phyloP scores from a whole-genome alignment of 2,797 vertebrate genomes.

The Squalus acanthias region DNA sequence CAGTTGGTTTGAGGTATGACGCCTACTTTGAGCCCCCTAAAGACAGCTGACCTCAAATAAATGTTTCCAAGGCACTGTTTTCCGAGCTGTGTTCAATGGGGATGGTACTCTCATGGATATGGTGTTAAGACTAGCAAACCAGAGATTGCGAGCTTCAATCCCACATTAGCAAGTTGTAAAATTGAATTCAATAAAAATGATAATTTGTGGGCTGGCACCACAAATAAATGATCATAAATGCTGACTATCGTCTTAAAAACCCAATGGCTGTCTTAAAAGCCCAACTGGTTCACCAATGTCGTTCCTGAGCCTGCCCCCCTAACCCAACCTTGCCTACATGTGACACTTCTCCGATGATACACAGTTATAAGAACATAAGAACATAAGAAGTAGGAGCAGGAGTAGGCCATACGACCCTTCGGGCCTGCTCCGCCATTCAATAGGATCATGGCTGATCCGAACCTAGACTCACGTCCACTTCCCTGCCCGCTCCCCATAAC shows the following conservation, averaged over 20 bases:
- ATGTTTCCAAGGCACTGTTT: background rate
- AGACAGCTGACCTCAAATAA: background rate
- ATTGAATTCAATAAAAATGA: background rate
- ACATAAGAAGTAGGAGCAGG: too few relatives aligned
- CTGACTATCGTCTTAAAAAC: background rate
- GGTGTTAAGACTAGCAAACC: background rate
- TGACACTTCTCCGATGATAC: background rate
- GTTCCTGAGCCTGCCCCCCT: background rate
- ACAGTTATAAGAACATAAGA: too few relatives aligned
- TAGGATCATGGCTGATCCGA: too few relatives aligned
- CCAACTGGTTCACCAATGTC: background rate
- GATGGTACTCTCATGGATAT: too few relatives aligned
- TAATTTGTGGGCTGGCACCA: background rate
- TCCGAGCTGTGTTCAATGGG: background rate
- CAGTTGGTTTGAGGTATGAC: background rate
- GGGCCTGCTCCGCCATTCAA: too few relatives aligned
- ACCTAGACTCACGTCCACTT: too few relatives aligned
- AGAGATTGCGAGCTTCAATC: background rate
- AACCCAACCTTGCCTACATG: background rate
- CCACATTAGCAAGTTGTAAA: background rate
- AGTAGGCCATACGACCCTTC: too few relatives aligned
- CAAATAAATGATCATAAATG: background rate
- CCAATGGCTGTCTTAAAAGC: background rate
- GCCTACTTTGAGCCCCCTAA: background rate
- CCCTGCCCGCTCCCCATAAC: too few relatives aligned